Evolutionary conservation across 2,113 vertebrate genomes (phyloP), one percentile per base, ranked within the genome.

Genomic region (Ceyx cyanopectus): DNA sequence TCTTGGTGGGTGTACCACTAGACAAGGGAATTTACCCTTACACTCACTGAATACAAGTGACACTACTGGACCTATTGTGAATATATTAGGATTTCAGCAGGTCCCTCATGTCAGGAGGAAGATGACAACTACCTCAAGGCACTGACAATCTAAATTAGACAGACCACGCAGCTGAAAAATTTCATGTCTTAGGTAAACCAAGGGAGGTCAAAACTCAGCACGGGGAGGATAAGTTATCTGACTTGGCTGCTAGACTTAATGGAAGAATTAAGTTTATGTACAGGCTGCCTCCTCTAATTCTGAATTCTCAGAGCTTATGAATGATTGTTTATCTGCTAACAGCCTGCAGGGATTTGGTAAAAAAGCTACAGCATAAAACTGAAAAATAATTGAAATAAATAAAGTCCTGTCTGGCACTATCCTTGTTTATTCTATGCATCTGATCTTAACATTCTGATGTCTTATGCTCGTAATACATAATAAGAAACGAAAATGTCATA

Each of bases 331-430:
- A 95, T 92, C 86, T 86, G 72, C 66, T 92, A 91, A 87, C 75
- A 94, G 85, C 91, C 94, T 92, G 41, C 57, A 93, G 90, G 72
- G 92, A 92, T 65, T 93, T 92, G 46, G 91, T 92, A 88, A 83
- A 94, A 94, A 34, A 78, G 86, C 91, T 95, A 74, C 87, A 82
- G 61, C 80, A 90, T 84, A 94, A 93, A 96, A 95, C 77, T 95
- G 92, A 93, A 94, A 95, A 94, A 96, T 92, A 92, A 96, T 90
- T 93, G 90, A 93, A 96, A 96, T 94, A 93, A 96, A 95, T 95
- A 90, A 96, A 96, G 91, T 95, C 43, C 74, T 95, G 91, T 81
- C 85, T 92, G 75, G 87, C 84, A 95, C 81, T 88, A 83, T 51
- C 43, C 56, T 89, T 91, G 95, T 91, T 96, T 95, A 93, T 87